These are phyloP conservation scores for Drymodes brunneopygia DNA, from an alignment of 2,113 vertebrate species.

Conservation along the genomic window DNA sequence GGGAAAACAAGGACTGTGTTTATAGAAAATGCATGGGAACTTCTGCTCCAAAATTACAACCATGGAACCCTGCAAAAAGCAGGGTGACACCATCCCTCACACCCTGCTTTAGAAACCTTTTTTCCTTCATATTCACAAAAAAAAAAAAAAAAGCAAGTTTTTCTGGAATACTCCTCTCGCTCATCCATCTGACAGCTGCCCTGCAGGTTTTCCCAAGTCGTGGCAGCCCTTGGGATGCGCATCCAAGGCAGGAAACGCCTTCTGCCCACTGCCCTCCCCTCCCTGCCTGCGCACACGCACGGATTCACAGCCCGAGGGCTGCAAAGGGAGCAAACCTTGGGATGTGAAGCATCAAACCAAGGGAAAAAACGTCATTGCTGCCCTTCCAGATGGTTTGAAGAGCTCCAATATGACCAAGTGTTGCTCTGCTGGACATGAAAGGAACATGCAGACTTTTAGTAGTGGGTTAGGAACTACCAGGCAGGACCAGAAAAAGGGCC, in stretches of 20 bases:
- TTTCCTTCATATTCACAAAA: not conserved
- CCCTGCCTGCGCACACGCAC: fast-evolving
- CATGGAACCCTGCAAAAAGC: too few relatives aligned
- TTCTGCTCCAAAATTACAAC: too few relatives aligned
- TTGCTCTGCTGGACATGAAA: too few relatives aligned
- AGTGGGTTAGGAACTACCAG: too few relatives aligned
- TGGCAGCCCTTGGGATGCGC: not conserved
- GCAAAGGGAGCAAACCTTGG: not conserved
- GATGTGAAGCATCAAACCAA: not conserved
- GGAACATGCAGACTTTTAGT: too few relatives aligned
- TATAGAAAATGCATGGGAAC: too few relatives aligned
- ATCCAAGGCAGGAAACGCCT: not conserved
- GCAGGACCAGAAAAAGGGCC: too few relatives aligned
- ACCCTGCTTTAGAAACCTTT: not conserved
- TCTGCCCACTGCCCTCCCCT: not conserved
- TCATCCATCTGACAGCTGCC: not conserved
- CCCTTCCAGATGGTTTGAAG: not conserved
- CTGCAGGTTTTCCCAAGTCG: not conserved
- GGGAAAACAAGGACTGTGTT: too few relatives aligned
- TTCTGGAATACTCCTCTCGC: not conserved
- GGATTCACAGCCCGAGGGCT: not conserved
- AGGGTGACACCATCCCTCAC: too few relatives aligned
- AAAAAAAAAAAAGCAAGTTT: not conserved
- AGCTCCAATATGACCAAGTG: not conserved
- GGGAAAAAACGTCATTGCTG: not conserved